A percentile compares a stretch with the other conserved stretches of the same genome.
Evolutionary conservation across 1,140 invertebrate genomes (phyloP).

Genomic region (Drosophila kohkoa): DNA sequence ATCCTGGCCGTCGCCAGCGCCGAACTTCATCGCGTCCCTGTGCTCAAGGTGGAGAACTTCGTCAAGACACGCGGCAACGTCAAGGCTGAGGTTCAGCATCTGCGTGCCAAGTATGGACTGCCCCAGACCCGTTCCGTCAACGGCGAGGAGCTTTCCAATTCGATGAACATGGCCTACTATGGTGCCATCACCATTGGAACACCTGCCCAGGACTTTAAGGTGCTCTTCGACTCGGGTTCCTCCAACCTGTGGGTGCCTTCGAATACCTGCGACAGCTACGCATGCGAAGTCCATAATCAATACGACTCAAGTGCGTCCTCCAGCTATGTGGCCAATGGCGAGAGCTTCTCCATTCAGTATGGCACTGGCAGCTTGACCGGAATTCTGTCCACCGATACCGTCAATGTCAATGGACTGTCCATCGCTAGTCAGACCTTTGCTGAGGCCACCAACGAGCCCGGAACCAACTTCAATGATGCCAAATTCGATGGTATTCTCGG

Average conservation of each 20-base stretch:
- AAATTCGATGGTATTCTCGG: constrained; percentile 99
- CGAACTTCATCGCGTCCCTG: constrained; percentile 66
- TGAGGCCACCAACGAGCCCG: constrained; percentile 97
- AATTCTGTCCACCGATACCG: constrained; percentile 94
- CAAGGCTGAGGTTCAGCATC: constrained; percentile 57
- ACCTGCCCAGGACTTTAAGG: constrained; percentile 96
- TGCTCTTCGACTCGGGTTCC: constrained; percentile 99
- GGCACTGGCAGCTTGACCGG: constrained; percentile 98
- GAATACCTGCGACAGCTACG: constrained; percentile 93
- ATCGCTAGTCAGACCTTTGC: constrained; percentile 96
- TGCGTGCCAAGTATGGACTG: constrained; percentile 62
- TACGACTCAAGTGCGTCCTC: constrained; percentile 93
- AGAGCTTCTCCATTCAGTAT: constrained; percentile 96
- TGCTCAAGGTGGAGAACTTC: constrained; percentile 67
- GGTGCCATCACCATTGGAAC: constrained; percentile 96
- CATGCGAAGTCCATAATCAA: constrained; percentile 92
- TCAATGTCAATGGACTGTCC: constrained; percentile 89
- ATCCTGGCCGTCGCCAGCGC: constrained; percentile 71
- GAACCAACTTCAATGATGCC: constrained; percentile 94
- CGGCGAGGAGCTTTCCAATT: constrained; percentile 94
- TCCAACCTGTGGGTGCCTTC: constrained; percentile 99
- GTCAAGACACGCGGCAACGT: constrained; percentile 68
- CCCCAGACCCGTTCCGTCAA: constrained; percentile 48
- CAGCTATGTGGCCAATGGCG: constrained; percentile 95
- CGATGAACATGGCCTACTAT: constrained; percentile 98